These are phyloP conservation scores for Hoplodrina blanda DNA, from an alignment of 2,888 invertebrate genomes.

Conservation along the genomic window DNA sequence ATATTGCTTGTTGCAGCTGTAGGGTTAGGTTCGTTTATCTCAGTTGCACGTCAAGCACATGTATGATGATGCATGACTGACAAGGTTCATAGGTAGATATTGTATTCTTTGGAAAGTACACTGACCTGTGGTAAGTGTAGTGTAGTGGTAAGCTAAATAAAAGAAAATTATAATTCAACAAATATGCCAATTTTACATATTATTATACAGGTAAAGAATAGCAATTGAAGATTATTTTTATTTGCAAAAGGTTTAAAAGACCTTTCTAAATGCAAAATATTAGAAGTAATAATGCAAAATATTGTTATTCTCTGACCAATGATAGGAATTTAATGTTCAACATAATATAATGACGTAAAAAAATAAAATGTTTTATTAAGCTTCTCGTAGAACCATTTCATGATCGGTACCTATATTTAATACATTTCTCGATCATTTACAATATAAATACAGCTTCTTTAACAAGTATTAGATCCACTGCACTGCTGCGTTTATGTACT, in stretches of 20 bases:
- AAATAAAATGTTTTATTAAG: neutral
- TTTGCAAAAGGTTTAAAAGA: too few relatives aligned
- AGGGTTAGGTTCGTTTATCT: conserved; percentile 14
- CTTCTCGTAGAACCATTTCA: neutral
- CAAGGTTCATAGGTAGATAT: too few relatives aligned
- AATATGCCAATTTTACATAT: too few relatives aligned
- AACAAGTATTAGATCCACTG: neutral
- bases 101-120: too few relatives aligned
- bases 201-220: too few relatives aligned
- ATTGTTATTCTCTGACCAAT: too few relatives aligned
- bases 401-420: neutral
- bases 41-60: neutral
- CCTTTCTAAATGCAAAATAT: too few relatives aligned
- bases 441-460: neutral
- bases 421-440: neutral
- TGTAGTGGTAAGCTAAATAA: too few relatives aligned
- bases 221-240: too few relatives aligned
- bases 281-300: too few relatives aligned
- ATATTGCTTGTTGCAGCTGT: conserved; percentile 12
- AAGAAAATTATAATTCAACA: too few relatives aligned
- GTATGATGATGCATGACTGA: neutral
- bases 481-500: conserved; percentile 13
- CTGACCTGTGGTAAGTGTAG: too few relatives aligned
- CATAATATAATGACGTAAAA: neutral
- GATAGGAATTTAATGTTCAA: neutral